Evolutionary conservation across 1,140 invertebrate species (phyloP), one percentile per base, ranked within the genome.

Genomic region (Drosophila sechellia): DNA sequence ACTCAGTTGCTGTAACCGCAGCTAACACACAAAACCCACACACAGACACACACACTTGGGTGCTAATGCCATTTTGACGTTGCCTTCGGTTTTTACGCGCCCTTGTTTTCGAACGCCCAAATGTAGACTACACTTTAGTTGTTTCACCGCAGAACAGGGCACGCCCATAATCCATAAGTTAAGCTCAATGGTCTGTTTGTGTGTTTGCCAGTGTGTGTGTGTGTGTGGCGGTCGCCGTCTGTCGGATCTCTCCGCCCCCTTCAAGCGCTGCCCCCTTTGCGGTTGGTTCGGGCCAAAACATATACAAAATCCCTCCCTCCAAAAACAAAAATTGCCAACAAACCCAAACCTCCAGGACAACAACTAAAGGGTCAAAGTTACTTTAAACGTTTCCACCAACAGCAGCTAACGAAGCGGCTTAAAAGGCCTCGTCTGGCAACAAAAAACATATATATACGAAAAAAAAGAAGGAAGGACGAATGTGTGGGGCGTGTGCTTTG

Each of bases 161-260:
- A 84, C 79, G 79, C 79, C 79, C 79, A 74, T 83, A 83, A 83
- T 83, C 79, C 80, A 79, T 83, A 83, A 83, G 79, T 83, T 84
- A 84, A 83, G 73, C 80, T 71, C 52, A 49, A 64, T 45, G 40
- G 63, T 58, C 53, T 63, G 49, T 64, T 39, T 65, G 31, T 77
- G 73, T 81, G 79, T 35, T 22, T 22, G 20, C 20, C 20, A 22
- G 27, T 31, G 27, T 10, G 6, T 77, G 79, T 39, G 27, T 31
- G 27, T 10, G 31, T 77, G 79, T 39, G 75, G 48, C 48, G 48
- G 75, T 79, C 69, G 79, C 59, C 66, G 58, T 60, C 63, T 70
- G 50, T 56, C 66, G 50, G 35, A 40, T 69, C 49, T 55, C 22
- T 1, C 6, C 27, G 4, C 17, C 27, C 27, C 27, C 10, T 20